Conservation (phyloP, 2,888 invertebrate genomes). For the Acronicta psi region DNA sequence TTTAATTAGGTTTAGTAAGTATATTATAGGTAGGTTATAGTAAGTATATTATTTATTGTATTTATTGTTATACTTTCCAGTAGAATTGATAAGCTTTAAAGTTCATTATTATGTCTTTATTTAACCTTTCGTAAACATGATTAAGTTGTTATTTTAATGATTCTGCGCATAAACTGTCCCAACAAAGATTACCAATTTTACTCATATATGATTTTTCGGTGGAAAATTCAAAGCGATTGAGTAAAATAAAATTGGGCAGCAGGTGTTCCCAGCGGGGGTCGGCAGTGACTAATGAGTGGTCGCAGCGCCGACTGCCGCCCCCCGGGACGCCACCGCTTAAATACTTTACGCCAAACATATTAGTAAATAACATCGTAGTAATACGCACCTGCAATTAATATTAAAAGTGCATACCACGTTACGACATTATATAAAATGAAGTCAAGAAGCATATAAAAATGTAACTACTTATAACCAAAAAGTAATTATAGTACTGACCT, state of each 20-base stretch:
- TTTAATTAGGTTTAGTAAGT: too few relatives aligned
- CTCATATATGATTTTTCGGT: slow-evolving; percentile 66
- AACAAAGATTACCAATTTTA: slow-evolving; percentile 56
- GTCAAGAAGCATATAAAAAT: too few relatives aligned
- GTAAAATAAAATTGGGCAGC: slow-evolving; percentile 67
- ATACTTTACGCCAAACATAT: slow-evolving; percentile 63
- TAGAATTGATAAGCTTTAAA: too few relatives aligned
- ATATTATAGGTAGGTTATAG: too few relatives aligned
- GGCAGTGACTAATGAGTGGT: slow-evolving; percentile 76
- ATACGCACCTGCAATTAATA: slow-evolving; percentile 9
- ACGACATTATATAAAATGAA: too few relatives aligned
- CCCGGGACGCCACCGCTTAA: slow-evolving; percentile 59
- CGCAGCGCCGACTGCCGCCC: slow-evolving; percentile 68
- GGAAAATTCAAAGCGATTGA: slow-evolving; percentile 62
- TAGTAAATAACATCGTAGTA: slow-evolving; percentile 41
- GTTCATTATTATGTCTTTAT: too few relatives aligned
- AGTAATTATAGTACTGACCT: too few relatives aligned
- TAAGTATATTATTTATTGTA: too few relatives aligned
- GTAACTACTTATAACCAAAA: too few relatives aligned
- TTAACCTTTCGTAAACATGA: neutral
- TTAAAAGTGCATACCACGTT: too few relatives aligned
- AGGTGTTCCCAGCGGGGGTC: slow-evolving; percentile 65
- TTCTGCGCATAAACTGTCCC: slow-evolving; percentile 34
- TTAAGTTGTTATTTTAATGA: slow-evolving; percentile 7
- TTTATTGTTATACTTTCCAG: too few relatives aligned